Percentiles rank a stretch among this genome's conserved stretches.
These are phyloP conservation scores for Drosophila bifasciata DNA, from an alignment of 1,140 invertebrate species.

Conservation along the genomic window DNA sequence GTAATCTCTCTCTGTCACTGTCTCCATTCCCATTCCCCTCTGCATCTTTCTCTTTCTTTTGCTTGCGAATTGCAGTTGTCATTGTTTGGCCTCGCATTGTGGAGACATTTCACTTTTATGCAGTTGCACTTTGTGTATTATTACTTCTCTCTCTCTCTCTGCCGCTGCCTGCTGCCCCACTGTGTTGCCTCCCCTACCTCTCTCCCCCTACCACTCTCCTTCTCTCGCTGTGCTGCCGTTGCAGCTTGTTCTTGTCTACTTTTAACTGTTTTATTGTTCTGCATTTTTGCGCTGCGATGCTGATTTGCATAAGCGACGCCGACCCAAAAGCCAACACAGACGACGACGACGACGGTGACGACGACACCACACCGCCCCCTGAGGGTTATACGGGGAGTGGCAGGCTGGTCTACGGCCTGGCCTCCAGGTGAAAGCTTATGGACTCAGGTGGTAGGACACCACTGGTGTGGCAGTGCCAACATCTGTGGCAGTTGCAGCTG, in stretches of 20 bases:
- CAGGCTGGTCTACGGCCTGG: not conserved
- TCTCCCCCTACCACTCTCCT: slow-evolving; percentile 3
- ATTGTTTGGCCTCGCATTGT: slow-evolving; percentile 77
- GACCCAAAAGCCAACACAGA: slow-evolving; percentile 68
- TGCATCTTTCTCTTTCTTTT: slow-evolving; percentile 10
- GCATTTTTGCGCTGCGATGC: slow-evolving; percentile 65
- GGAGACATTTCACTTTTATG: slow-evolving; percentile 82
- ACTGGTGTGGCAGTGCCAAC: slow-evolving; percentile 35
- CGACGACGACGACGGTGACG: slow-evolving; percentile 17
- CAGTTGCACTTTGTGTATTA: slow-evolving; percentile 83
- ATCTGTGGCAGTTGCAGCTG: slow-evolving; percentile 19
- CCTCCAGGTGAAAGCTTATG: no score
- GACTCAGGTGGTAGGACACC: slow-evolving; percentile 50
- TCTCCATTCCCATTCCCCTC: not conserved
- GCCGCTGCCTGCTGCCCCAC: not conserved
- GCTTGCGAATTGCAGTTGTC: slow-evolving; percentile 66
- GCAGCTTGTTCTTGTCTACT: slow-evolving; percentile 78
- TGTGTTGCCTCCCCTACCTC: not conserved
- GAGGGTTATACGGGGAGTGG: not conserved
- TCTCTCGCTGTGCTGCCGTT: slow-evolving; percentile 15
- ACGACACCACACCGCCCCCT: no score
- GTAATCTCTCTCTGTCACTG: slow-evolving; percentile 12
- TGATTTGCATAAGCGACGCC: slow-evolving; percentile 79
- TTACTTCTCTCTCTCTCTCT: slow-evolving; percentile 48
- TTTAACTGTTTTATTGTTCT: slow-evolving; percentile 83